Evolutionary conservation across 1,140 invertebrate genomes (phyloP).

Genomic region (Apis laboriosa): DNA sequence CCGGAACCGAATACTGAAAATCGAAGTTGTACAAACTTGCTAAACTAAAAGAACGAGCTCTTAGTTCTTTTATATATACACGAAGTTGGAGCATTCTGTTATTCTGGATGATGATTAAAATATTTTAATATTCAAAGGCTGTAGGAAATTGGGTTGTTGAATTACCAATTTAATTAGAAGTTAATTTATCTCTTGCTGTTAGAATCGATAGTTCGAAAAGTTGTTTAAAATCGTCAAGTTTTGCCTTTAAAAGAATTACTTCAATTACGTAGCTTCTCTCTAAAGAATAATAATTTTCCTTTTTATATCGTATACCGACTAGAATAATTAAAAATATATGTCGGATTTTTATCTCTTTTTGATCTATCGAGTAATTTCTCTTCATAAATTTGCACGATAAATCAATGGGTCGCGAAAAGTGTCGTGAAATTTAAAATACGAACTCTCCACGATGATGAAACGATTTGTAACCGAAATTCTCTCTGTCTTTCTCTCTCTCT

Average conservation of each 20-base stretch:
- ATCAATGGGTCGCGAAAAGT: background rate
- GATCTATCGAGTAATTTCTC: too few species aligned
- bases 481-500: too few species aligned
- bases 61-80: background rate
- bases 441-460: too few species aligned
- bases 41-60: background rate
- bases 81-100: background rate
- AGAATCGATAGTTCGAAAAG: too few species aligned
- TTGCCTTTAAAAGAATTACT: too few species aligned
- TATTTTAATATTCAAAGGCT: background rate
- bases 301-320: too few species aligned
- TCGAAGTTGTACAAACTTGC: background rate
- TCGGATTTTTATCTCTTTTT: too few species aligned
- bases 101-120: background rate
- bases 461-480: background rate
- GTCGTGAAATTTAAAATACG: background rate
- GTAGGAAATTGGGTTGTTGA: background rate
- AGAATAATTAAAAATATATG: too few species aligned
- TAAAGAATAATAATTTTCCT: too few species aligned
- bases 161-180: background rate
- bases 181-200: background rate
- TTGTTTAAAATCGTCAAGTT: too few species aligned
- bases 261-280: too few species aligned
- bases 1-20: slow-evolving; percentile 25
- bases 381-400: background rate